Base-by-base conservation (phyloP, 2,888 invertebrate genomes). In the Morpho achilles region DNA sequence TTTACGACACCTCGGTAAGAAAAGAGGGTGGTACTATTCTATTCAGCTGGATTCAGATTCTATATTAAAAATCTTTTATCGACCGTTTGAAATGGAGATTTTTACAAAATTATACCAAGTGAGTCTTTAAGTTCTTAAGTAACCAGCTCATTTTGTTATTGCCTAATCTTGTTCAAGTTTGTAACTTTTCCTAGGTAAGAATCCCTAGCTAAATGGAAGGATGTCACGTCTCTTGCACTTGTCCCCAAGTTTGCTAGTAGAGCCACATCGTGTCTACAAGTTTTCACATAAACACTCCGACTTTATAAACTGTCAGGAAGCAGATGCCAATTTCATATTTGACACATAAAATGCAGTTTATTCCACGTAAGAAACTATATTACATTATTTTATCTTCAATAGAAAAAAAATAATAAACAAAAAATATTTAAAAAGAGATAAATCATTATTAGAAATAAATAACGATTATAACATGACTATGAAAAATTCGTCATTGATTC, bases 211-310 rank as follows among this genome's bases (percentile, higher is more conserved):
- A 60, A 62, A 60, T 59, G 59, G 54, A 59, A 71, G 75, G 76
- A 77, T 72, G 82, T 87, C 87, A 87, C 87, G 87, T 87, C 76
- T 68, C 70, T 73, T 69, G 75, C 84, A 84, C 84, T 86, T 82
- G 84, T 84, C 81, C 72, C 73, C 75, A 75, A 84, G 77, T 84
- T 84, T 72, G 70, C 66, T 64, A 64, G 74, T 74, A 74, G 72
- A 76, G 76, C 75, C 75, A 71, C 79, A 71, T 75, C 76, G 74
- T 77, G 79, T 81, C 81, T 73, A 66, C 79, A 88, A 87, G 80
- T 88, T 87, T 85, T 79, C 86, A 80, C 87, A 86, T 87, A 86
- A 88, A 85, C 81, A 82, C 76, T 70, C 71, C 76, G 82, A 87
- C 80, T 86, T 85, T 76, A 77, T 77, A 77, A 76, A 77, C 71